Evolutionary conservation across 2,797 vertebrate species (phyloP).

Genomic region (Poecilia wingei): DNA sequence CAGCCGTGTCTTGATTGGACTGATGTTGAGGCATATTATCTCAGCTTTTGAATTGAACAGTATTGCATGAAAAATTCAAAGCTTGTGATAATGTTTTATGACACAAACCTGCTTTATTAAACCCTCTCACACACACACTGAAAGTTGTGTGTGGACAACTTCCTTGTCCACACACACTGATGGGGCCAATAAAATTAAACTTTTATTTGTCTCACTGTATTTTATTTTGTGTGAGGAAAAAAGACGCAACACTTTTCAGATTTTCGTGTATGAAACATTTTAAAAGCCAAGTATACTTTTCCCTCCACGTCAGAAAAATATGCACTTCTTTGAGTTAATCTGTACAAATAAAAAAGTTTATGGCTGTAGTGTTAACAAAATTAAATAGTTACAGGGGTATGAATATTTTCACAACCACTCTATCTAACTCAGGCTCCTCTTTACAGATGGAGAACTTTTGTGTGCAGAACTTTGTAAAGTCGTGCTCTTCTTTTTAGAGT

Average conservation of each 20-base stretch:
- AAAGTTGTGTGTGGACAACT: neutral
- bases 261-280: neutral
- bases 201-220: neutral
- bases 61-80: neutral
- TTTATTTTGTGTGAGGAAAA: neutral
- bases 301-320: neutral
- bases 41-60: neutral
- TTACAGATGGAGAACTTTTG: neutral
- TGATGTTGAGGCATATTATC: neutral
- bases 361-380: neutral
- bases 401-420: neutral
- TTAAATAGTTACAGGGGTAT: neutral
- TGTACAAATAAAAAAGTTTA: neutral
- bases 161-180: neutral
- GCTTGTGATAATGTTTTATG: neutral
- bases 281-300: neutral
- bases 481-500: neutral
- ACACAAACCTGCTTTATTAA: neutral
- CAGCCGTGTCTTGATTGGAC: neutral
- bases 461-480: neutral
- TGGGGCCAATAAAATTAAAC: neutral
- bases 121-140: neutral
- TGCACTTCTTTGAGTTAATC: neutral
- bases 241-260: neutral
- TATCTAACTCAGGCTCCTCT: neutral